Base-by-base conservation (phyloP, 2,888 invertebrate species). In the Heliconius sara region DNA sequence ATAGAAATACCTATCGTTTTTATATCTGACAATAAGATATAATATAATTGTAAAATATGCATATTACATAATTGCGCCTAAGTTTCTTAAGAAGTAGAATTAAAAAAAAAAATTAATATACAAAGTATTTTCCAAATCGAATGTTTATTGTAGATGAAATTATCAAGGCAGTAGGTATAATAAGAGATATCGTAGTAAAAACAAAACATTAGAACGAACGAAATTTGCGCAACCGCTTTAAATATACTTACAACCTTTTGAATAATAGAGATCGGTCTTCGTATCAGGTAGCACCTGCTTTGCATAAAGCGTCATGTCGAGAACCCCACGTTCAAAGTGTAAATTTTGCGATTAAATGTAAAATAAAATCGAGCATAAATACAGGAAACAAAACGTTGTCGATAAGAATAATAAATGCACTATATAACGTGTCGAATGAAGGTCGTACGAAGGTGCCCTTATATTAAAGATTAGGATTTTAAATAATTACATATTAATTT, bases 241-340 rank as follows among this genome's bases (percentile, higher is more conserved):
- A 52, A 66, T 52, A 63, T 78, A 81, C 82, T 80, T 81, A 82
- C 78, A 77, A 82, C 80, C 79, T 82, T 81, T 81, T 76, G 72
- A 80, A 81, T 79, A 76, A 75, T 70, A 83, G 84, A 77, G 83
- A 84, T 86, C 85, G 86, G 85, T 87, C 90, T 89, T 91, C 92
- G 93, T 94, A 94, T 94, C 95, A 92, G 91, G 93, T 94, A 92
- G 93, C 95, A 95, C 94, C 95, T 95, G 95, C 91, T 95, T 95
- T 94, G 95, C 95, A 95, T 95, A 95, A 94, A 93, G 93, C 91
- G 92, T 93, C 92, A 93, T 92, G 93, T 89, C 88, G 92, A 89
- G 92, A 91, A 91, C 92, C 89, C 91, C 89, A 91, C 90, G 90
- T 91, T 91, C 89, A 90, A 92, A 92, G 93, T 92, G 93, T 92